These are phyloP conservation scores for Bombus haemorrhoidalis DNA, from an alignment of 1,140 invertebrate species.

Conservation along the genomic window DNA sequence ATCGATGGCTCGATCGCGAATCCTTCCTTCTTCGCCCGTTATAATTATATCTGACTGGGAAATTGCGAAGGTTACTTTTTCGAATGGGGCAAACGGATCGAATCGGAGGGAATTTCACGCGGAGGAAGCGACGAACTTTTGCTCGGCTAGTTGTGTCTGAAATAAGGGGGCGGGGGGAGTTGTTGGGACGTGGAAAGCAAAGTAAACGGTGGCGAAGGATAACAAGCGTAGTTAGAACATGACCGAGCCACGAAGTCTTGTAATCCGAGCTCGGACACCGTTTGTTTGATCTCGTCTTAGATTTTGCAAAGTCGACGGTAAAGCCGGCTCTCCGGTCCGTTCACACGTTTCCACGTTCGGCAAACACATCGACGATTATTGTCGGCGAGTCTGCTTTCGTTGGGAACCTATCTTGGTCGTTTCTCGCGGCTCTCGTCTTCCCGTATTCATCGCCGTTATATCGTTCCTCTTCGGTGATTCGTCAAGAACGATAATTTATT, in stretches of 20 bases:
- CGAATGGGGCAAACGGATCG: not conserved
- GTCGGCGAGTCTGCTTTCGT: not conserved
- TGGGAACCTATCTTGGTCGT: not conserved
- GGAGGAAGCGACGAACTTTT: not conserved
- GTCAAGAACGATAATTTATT: slow-evolving; percentile 65
- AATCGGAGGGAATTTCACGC: not conserved
- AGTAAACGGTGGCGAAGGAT: slow-evolving; percentile 9
- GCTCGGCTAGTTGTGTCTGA: not conserved
- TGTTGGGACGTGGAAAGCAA: not conserved
- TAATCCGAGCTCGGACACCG: slow-evolving; percentile 46
- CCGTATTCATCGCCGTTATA: not conserved
- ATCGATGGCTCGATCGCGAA: not conserved
- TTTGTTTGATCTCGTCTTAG: slow-evolving; percentile 63
- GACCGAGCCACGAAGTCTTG: slow-evolving; percentile 28
- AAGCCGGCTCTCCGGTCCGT: slow-evolving; percentile 48
- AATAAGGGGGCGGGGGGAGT: not conserved
- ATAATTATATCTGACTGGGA: not conserved
- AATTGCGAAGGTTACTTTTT: not conserved
- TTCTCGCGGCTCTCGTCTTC: not conserved
- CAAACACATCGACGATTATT: slow-evolving; percentile 42
- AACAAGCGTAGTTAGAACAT: slow-evolving; percentile 29
- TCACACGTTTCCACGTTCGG: slow-evolving; percentile 53
- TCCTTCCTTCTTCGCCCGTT: not conserved
- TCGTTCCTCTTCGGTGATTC: slow-evolving; percentile 40
- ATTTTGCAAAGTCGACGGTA: slow-evolving; percentile 57